These are phyloP conservation scores for Craniophora ligustri DNA, from an alignment of 2,888 invertebrate genomes.

Conservation along the genomic window DNA sequence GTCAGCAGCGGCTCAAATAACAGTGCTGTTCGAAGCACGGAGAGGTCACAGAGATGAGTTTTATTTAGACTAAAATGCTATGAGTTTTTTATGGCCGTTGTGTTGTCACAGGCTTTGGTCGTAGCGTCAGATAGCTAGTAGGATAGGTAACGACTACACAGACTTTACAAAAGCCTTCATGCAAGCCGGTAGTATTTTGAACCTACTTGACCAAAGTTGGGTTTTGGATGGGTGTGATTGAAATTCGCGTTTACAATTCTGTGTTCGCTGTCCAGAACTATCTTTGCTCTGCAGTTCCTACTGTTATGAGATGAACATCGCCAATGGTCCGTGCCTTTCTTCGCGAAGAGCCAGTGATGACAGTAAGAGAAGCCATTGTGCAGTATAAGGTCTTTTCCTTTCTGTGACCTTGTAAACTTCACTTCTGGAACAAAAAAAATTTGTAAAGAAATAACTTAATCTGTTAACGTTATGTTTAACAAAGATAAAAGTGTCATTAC, in stretches of 20 bases:
- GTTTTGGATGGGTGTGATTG: slow-evolving; percentile 18
- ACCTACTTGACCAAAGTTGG: background rate
- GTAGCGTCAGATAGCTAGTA: too few relatives aligned
- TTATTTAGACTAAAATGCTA: too few relatives aligned
- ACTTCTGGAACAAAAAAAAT: slow-evolving; percentile 13
- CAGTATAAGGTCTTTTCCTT: slow-evolving; percentile 21
- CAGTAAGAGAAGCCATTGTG: slow-evolving; percentile 20
- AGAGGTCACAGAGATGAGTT: too few relatives aligned
- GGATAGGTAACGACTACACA: too few relatives aligned
- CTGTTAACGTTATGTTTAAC: too few relatives aligned
- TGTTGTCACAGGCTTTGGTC: too few relatives aligned
- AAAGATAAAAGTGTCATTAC: too few relatives aligned
- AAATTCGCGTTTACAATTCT: slow-evolving; percentile 1
- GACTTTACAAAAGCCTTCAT: background rate
- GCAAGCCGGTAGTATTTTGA: background rate
- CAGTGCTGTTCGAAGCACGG: too few relatives aligned
- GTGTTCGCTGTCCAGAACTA: slow-evolving; percentile 4
- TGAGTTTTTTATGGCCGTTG: too few relatives aligned
- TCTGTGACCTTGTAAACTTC: slow-evolving; percentile 2
- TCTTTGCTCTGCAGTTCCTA: slow-evolving; percentile 20
- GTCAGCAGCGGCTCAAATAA: too few relatives aligned
- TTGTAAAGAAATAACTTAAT: background rate
- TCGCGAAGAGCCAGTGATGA: background rate
- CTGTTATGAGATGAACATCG: slow-evolving; percentile 15
- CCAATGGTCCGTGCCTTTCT: slow-evolving; percentile 13